Percentiles rank a stretch among this genome's conserved stretches.
Evolutionary conservation across 2,113 vertebrate genomes (phyloP).

Genomic region (Sturnus vulgaris): DNA sequence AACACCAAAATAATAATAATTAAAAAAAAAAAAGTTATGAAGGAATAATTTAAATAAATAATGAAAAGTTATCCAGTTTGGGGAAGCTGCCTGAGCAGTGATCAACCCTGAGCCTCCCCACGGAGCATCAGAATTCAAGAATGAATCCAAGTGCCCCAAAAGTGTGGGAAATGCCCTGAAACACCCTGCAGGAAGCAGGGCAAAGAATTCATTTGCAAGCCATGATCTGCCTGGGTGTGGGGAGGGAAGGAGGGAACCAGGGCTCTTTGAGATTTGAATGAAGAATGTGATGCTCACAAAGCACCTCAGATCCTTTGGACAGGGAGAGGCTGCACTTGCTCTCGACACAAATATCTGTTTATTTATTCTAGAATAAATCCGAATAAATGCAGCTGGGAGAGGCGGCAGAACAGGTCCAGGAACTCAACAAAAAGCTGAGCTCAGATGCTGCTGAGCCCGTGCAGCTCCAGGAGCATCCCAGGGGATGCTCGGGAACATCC

Average conservation of each 20-base stretch:
- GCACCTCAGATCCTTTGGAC: background rate
- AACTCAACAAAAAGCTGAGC: background rate
- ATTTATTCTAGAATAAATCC: conserved; percentile 34
- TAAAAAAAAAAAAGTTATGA: background rate
- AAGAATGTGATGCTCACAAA: conserved; percentile 9
- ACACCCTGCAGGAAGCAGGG: background rate
- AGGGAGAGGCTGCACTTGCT: conserved; percentile 15
- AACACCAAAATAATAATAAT: background rate
- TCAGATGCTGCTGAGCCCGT: background rate
- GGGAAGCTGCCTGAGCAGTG: accelerated
- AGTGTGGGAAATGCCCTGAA: background rate
- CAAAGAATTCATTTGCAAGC: background rate
- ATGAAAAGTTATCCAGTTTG: accelerated
- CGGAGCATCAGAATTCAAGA: accelerated
- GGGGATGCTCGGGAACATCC: no score
- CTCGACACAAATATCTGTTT: conserved; percentile 34
- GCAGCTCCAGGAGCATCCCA: background rate
- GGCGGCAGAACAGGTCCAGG: background rate
- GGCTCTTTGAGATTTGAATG: conserved; percentile 13
- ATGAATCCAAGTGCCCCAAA: background rate
- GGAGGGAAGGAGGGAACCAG: background rate
- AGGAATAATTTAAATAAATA: background rate
- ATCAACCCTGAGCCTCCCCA: background rate
- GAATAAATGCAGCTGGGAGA: conserved; percentile 15
- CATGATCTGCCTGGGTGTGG: background rate